A percentile compares a stretch with the other conserved stretches of the same genome.
Evolutionary conservation across 2,888 invertebrate species (phyloP).

Genomic region (Cheilosia soror): DNA sequence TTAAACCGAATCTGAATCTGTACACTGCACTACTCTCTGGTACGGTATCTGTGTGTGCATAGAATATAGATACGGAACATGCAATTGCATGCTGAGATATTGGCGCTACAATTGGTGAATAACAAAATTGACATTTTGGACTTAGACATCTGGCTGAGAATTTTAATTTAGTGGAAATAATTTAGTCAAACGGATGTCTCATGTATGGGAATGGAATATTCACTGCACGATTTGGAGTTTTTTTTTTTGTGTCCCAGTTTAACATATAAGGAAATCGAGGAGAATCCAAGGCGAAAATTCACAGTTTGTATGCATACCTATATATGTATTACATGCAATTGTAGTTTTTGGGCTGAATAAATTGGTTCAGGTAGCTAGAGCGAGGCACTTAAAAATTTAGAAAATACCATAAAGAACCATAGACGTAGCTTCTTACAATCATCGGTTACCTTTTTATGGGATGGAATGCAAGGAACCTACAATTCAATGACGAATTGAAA

Average conservation of each 20-base stretch:
- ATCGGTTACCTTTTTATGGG: too few species aligned
- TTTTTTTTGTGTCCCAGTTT: slow-evolving; percentile 6
- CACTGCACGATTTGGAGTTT: slow-evolving; percentile 43
- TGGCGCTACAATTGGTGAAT: slow-evolving; percentile 55
- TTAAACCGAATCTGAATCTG: too few species aligned
- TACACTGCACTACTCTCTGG: not conserved
- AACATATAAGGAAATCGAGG: not conserved
- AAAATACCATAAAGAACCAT: too few species aligned
- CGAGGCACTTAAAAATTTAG: too few species aligned
- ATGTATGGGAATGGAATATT: slow-evolving; percentile 9
- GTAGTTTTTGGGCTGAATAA: too few species aligned
- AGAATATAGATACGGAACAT: slow-evolving; percentile 43
- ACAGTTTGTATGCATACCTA: too few species aligned
- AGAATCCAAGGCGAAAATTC: not conserved
- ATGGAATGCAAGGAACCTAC: too few species aligned
- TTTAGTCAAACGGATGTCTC: slow-evolving; percentile 24
- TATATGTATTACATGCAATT: too few species aligned
- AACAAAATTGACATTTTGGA: slow-evolving; percentile 59
- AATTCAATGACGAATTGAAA: too few species aligned
- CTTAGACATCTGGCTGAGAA: slow-evolving; percentile 36
- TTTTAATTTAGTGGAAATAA: slow-evolving; percentile 41
- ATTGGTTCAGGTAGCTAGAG: too few species aligned
- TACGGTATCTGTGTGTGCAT: slow-evolving; percentile 13
- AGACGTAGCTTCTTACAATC: too few species aligned
- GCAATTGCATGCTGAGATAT: slow-evolving; percentile 11